phyloP scores from a whole-genome alignment of 2,797 vertebrate species.

The Glossophaga mutica region DNA sequence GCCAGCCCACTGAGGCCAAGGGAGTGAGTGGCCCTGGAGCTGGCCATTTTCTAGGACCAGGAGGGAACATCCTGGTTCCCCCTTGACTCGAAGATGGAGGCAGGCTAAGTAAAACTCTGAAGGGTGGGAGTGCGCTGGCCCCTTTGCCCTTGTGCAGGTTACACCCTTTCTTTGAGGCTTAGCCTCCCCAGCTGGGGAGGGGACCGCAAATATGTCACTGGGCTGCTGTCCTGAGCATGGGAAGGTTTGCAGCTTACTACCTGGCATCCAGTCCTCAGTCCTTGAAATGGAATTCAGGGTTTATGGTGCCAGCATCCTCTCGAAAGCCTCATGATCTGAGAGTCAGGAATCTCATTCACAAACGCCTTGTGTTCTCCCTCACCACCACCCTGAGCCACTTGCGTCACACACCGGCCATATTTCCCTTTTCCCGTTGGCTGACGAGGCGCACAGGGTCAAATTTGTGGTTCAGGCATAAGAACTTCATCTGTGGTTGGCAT shows the following conservation, averaged over 20 bases:
- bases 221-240: accelerated
- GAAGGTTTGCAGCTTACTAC: neutral
- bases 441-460: neutral
- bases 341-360: neutral
- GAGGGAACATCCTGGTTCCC: neutral
- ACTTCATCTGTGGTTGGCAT: accelerated
- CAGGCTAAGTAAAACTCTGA: neutral
- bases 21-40: neutral
- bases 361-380: neutral
- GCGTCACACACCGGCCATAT: no score
- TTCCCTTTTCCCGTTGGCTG: neutral
- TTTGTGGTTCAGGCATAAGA: accelerated
- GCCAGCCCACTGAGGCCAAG: neutral
- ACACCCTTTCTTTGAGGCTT: accelerated
- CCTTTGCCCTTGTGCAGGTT: neutral
- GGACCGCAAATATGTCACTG: accelerated
- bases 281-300: neutral
- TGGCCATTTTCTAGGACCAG: neutral
- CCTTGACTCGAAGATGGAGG: neutral
- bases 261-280: neutral
- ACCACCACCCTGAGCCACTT: neutral
- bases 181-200: no score
- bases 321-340: neutral
- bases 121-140: neutral
- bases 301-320: neutral